phyloP scores from a whole-genome alignment of 2,888 invertebrate genomes.

The Xestia xanthographa region DNA sequence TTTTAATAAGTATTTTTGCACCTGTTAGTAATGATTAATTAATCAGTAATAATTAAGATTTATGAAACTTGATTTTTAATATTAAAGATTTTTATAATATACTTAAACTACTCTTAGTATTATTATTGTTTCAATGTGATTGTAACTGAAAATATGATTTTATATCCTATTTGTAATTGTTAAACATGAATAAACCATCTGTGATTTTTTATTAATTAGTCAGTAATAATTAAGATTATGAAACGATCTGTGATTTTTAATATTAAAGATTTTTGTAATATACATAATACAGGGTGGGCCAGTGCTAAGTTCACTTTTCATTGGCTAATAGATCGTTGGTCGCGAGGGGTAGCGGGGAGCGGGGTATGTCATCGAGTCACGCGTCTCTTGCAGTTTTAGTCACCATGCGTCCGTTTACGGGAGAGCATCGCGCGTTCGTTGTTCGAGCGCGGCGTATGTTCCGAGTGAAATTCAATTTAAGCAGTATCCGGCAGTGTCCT shows the following conservation, averaged over 20 bases:
- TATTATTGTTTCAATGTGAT: conserved; percentile 24
- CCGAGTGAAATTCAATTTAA: background rate
- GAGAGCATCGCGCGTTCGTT: background rate
- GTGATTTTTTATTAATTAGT: conserved; percentile 21
- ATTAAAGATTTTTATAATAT: conserved; percentile 17
- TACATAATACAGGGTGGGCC: background rate
- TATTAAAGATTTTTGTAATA: conserved; percentile 16
- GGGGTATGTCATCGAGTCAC: background rate
- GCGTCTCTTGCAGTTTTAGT: too few relatives aligned
- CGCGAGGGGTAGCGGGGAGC: background rate
- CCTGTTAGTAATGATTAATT: conserved; percentile 29
- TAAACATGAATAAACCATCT: conserved; percentile 11
- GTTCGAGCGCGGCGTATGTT: conserved; percentile 1
- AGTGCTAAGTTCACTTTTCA: background rate
- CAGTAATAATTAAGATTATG: conserved; percentile 23
- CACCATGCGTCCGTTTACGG: too few relatives aligned
- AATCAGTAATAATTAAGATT: conserved; percentile 24
- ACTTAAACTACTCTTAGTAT: conserved; percentile 22
- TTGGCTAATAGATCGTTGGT: background rate
- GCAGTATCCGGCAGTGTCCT: background rate
- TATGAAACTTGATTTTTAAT: conserved; percentile 16
- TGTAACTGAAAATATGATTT: conserved; percentile 11
- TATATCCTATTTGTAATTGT: conserved; percentile 23
- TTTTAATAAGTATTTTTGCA: conserved; percentile 31
- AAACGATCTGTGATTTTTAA: conserved; percentile 20